A percentile compares a stretch with the other conserved stretches of the same genome.
Evolutionary conservation across 1,140 invertebrate genomes (phyloP).

Genomic region (Magallana gigas): DNA sequence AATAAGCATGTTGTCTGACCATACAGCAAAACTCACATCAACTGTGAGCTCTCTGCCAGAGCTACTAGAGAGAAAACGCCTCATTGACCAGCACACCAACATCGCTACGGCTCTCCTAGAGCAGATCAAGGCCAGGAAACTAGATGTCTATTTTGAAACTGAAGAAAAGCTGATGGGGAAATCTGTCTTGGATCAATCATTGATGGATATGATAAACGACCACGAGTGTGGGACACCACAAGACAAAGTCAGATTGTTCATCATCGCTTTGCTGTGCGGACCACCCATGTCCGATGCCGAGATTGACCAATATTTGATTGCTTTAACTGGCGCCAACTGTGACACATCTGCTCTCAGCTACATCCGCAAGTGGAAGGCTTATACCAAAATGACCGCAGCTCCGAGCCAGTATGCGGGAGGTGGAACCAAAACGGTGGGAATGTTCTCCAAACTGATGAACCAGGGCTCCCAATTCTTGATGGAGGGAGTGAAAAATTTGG

Average conservation of each 20-base stretch:
- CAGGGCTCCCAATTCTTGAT: slow-evolving; percentile 99
- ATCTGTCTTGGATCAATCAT: slow-evolving; percentile 78
- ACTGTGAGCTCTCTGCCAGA: slow-evolving; percentile 97
- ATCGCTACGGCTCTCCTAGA: slow-evolving; percentile 96
- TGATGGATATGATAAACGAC: slow-evolving; percentile 84
- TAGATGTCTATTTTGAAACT: slow-evolving; percentile 98
- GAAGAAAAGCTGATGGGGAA: slow-evolving; percentile 97
- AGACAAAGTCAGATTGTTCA: slow-evolving; percentile 96
- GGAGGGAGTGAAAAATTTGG: slow-evolving; percentile 99
- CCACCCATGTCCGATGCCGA: slow-evolving; percentile 89
- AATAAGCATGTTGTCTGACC: slow-evolving; percentile 90
- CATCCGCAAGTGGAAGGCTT: slow-evolving; percentile 94
- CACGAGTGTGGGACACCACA: slow-evolving; percentile 91
- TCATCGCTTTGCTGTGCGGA: slow-evolving; percentile 95
- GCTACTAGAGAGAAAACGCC: slow-evolving; percentile 96
- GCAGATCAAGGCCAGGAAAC: slow-evolving; percentile 90
- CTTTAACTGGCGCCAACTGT: slow-evolving; percentile 90
- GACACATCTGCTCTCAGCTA: slow-evolving; percentile 91
- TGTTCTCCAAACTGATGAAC: slow-evolving; percentile 98
- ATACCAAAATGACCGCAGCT: slow-evolving; percentile 88
- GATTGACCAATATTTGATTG: slow-evolving; percentile 89
- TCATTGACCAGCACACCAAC: slow-evolving; percentile 99
- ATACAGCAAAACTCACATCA: slow-evolving; percentile 94
- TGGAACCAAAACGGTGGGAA: slow-evolving; percentile 94
- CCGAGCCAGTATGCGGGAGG: slow-evolving; percentile 86